phyloP scores from a whole-genome alignment of 2,113 vertebrate species.

The Crotalus helleri region DNA sequence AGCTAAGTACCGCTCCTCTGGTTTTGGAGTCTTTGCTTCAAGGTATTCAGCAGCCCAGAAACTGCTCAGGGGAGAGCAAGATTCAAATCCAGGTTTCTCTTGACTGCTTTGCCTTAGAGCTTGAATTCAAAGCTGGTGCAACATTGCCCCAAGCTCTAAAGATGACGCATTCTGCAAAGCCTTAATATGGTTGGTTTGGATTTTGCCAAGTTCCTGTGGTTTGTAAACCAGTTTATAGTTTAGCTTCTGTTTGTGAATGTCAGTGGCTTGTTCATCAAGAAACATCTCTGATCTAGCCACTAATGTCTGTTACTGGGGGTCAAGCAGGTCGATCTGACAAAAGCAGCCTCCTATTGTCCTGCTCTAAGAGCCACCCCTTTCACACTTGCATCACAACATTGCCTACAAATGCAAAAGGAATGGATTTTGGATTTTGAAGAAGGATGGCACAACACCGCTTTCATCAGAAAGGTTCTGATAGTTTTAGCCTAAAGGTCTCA shows the following conservation, averaged over 20 bases:
- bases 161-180: background rate
- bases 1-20: background rate
- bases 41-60: background rate
- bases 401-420: background rate
- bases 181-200: background rate
- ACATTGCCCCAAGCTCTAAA: background rate
- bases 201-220: background rate
- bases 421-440: background rate
- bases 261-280: background rate
- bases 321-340: background rate
- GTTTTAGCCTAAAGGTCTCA: background rate
- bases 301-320: background rate
- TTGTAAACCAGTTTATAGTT: background rate
- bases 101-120: background rate
- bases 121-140: background rate
- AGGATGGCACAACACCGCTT: background rate
- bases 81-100: background rate
- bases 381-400: background rate
- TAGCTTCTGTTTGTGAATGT: background rate
- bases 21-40: background rate
- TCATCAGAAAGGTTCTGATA: background rate
- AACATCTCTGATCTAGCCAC: background rate
- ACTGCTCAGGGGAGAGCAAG: background rate
- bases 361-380: background rate
- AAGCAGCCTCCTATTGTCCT: background rate